A percentile compares a stretch with the other conserved stretches of the same genome.
These are phyloP conservation scores for Rhodinocichla rosea DNA, from an alignment of 2,113 vertebrate species.

Conservation along the genomic window DNA sequence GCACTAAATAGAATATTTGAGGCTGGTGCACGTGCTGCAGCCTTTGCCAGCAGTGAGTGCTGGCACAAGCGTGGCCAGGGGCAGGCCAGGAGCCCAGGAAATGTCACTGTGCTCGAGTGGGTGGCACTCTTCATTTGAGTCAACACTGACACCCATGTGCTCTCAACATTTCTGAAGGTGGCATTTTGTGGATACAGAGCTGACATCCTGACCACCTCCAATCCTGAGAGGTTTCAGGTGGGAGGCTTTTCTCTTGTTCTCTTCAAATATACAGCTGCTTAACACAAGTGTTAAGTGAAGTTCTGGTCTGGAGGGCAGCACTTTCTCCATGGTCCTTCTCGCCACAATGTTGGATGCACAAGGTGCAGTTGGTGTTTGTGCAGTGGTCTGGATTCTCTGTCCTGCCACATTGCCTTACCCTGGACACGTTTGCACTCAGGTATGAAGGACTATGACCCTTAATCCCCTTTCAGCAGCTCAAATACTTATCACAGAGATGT, in stretches of 20 bases:
- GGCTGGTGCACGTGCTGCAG: neutral
- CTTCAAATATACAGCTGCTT: neutral
- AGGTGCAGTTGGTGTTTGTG: neutral
- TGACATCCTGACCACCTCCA: neutral
- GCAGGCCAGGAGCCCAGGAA: conserved; percentile 30
- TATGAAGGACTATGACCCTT: neutral
- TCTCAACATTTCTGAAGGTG: neutral
- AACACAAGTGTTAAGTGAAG: neutral
- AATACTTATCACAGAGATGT: neutral
- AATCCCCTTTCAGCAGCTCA: neutral
- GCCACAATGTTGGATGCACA: neutral
- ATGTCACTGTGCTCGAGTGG: neutral
- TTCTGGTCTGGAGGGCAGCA: neutral
- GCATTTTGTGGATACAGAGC: neutral
- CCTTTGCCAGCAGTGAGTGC: neutral
- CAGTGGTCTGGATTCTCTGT: neutral
- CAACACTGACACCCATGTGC: neutral
- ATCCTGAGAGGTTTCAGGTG: neutral
- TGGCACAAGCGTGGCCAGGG: neutral
- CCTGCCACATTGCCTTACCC: neutral
- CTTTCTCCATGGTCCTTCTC: neutral
- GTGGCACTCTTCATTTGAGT: conserved; percentile 37
- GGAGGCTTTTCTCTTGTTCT: neutral
- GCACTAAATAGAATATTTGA: neutral
- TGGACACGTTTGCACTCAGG: neutral